These are phyloP conservation scores for Slavum lentiscoides DNA, from an alignment of 2,888 invertebrate genomes.

Conservation along the genomic window DNA sequence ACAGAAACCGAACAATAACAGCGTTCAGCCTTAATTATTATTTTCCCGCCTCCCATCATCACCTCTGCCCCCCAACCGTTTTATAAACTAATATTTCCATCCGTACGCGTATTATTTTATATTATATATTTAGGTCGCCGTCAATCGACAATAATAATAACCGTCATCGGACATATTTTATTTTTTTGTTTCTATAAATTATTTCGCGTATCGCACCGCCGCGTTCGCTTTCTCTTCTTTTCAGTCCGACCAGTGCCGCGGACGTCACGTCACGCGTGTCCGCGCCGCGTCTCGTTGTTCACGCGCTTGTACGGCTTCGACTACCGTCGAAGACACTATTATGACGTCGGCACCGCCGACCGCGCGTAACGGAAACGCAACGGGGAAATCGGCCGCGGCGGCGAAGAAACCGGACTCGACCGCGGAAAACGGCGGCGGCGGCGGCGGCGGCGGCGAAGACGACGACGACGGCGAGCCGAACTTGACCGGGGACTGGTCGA, in stretches of 20 bases:
- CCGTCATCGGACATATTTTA: neutral
- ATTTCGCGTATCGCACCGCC: neutral
- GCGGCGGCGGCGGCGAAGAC: neutral
- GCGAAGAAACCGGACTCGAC: too few species aligned
- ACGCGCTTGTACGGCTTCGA: too few species aligned
- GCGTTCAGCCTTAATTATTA: too few species aligned
- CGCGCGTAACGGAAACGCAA: neutral
- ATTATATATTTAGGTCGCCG: too few species aligned
- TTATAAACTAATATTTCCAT: too few species aligned
- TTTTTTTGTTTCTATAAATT: neutral
- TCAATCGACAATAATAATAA: too few species aligned
- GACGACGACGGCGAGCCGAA: neutral
- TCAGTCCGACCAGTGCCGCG: neutral
- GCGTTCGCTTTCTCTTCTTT: neutral
- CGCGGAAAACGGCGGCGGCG: neutral
- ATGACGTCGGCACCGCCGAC: neutral
- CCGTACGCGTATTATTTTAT: too few species aligned
- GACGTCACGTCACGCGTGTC: neutral
- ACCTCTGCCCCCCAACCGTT: too few species aligned
- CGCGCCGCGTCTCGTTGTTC: neutral
- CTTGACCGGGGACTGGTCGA: constrained; percentile 37
- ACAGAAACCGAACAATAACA: too few species aligned
- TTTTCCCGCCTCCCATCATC: too few species aligned
- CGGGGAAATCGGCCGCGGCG: neutral
- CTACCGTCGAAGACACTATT: too few species aligned